A percentile compares a stretch with the other conserved stretches of the same genome.
Evolutionary conservation across 2,797 vertebrate species (phyloP).

Genomic region (Lutjanus argentimaculatus): DNA sequence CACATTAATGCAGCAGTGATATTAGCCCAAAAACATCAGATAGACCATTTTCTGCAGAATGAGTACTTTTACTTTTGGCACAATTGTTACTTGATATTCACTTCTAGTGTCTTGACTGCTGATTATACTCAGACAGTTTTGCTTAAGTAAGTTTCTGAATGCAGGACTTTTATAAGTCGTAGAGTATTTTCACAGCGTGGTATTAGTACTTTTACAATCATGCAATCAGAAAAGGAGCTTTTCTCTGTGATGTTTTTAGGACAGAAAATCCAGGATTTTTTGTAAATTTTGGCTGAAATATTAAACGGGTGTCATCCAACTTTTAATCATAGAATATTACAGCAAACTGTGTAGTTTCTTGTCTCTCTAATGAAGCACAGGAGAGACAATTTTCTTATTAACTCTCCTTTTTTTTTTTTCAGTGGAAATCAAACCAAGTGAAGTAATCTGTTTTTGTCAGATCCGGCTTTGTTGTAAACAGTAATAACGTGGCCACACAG

Average conservation of each 20-base stretch:
- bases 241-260: neutral
- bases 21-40: neutral
- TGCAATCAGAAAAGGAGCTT: neutral
- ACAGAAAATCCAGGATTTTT: neutral
- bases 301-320: neutral
- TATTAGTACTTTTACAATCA: no score
- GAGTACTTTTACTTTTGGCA: no score
- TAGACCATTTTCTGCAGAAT: no score
- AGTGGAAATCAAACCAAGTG: neutral
- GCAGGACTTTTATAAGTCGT: no score
- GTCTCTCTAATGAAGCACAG: neutral
- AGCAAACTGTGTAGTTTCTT: neutral
- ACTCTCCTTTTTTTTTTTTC: neutral
- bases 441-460: neutral
- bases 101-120: no score
- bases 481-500: constrained; percentile 15
- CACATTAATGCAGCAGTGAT: neutral
- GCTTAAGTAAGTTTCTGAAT: no score
- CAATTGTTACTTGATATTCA: no score
- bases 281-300: no score
- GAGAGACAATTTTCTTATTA: neutral
- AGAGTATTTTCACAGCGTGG: no score
- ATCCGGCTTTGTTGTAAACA: constrained; percentile 4
- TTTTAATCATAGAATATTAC: neutral
- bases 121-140: no score